Evolutionary conservation across 2,888 invertebrate species (phyloP).

Genomic region (Tenodera sinensis): DNA sequence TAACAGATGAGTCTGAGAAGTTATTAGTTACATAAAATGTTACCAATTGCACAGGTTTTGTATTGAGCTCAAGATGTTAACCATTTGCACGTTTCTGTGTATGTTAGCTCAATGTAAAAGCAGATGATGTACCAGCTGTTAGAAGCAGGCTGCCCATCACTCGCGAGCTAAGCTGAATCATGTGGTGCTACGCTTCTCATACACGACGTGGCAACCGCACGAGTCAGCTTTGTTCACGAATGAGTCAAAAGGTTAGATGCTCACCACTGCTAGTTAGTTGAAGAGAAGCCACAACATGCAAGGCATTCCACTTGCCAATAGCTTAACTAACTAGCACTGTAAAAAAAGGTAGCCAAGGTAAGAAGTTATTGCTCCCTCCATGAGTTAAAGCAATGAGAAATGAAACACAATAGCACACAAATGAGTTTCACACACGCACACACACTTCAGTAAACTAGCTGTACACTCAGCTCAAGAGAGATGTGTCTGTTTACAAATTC

Average conservation of each 20-base stretch:
- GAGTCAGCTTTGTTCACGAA: slow-evolving; percentile 48
- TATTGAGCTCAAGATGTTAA: too few species aligned
- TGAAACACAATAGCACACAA: neutral
- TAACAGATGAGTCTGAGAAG: too few species aligned
- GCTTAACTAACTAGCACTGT: neutral
- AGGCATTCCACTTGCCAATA: neutral
- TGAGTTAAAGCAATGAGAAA: neutral
- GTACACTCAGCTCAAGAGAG: too few species aligned
- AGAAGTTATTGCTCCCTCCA: neutral
- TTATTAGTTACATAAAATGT: neutral
- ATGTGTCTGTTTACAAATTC: too few species aligned
- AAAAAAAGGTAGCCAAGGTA: neutral
- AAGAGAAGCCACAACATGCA: neutral
- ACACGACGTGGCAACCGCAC: slow-evolving; percentile 54
- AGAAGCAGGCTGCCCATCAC: neutral
- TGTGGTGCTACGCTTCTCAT: slow-evolving; percentile 62
- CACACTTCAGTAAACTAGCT: too few species aligned
- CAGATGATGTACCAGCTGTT: slow-evolving; percentile 2
- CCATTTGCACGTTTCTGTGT: neutral
- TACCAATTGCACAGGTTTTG: neutral
- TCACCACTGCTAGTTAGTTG: neutral
- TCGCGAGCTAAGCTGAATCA: slow-evolving; percentile 62
- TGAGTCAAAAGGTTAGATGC: neutral
- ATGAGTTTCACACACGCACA: too few species aligned
- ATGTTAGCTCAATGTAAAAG: neutral